Evolutionary conservation across 2,888 invertebrate species (phyloP).

Genomic region (Emmelina monodactyla): DNA sequence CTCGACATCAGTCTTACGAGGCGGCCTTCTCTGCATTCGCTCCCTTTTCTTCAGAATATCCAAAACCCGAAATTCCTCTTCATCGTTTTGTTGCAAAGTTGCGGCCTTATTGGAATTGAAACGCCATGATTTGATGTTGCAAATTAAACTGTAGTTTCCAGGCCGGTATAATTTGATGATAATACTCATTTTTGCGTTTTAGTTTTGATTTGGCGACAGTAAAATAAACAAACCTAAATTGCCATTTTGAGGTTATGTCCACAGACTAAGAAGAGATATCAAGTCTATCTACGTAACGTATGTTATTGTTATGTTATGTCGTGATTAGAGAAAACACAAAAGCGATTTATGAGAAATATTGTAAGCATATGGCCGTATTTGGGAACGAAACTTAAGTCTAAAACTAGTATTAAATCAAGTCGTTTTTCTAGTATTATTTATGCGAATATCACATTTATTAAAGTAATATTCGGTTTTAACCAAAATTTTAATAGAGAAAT

Average conservation of each 20-base stretch:
- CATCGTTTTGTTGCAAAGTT: constrained; percentile 30
- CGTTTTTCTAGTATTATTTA: too few relatives aligned
- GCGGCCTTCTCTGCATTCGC: constrained; percentile 24
- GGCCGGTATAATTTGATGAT: constrained; percentile 40
- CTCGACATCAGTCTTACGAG: constrained; percentile 35
- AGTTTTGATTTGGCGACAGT: constrained; percentile 9
- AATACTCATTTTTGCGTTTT: constrained; percentile 38
- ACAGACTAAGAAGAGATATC: background rate
- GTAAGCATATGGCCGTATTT: too few relatives aligned
- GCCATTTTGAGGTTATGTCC: constrained; percentile 27
- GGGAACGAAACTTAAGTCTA: too few relatives aligned
- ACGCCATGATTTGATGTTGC: constrained; percentile 45
- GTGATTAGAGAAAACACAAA: too few relatives aligned
- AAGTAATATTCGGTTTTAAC: too few relatives aligned
- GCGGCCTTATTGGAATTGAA: constrained; percentile 32
- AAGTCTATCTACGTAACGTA: too few relatives aligned
- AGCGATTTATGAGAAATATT: too few relatives aligned
- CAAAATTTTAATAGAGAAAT: too few relatives aligned
- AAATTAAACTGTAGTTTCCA: constrained; percentile 23
- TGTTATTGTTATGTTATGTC: too few relatives aligned
- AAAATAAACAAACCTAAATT: constrained; percentile 3
- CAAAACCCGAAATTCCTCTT: constrained; percentile 60
- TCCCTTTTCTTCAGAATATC: constrained; percentile 52
- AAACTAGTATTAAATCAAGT: too few relatives aligned
- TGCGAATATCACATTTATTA: too few relatives aligned